These are phyloP conservation scores for Mongoloraphidia duomilia DNA, from an alignment of 2,888 invertebrate genomes.

Conservation along the genomic window DNA sequence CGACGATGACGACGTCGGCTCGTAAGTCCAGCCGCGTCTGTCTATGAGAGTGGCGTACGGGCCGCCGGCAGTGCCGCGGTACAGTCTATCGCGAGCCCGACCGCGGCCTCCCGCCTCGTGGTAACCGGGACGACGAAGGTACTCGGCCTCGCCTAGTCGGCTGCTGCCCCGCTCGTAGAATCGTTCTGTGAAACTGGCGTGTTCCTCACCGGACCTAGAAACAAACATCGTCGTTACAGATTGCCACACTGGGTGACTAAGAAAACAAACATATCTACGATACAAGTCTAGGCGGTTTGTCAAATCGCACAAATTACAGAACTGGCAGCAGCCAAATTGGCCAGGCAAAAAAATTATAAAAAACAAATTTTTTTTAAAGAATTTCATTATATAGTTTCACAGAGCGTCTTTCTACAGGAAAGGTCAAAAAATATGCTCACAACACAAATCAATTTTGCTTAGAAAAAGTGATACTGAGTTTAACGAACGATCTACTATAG, in stretches of 20 bases:
- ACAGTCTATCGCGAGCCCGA: slow-evolving; percentile 30
- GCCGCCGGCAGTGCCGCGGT: slow-evolving; percentile 20
- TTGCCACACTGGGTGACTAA: neutral
- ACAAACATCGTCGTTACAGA: neutral
- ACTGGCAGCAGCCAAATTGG: too few species aligned
- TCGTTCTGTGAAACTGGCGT: slow-evolving; percentile 33
- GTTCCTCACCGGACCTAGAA: slow-evolving; percentile 36
- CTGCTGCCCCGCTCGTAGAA: slow-evolving; percentile 35
- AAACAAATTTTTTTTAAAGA: too few species aligned
- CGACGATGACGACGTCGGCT: neutral
- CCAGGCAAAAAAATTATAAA: too few species aligned
- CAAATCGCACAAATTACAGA: too few species aligned
- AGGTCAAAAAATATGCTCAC: too few species aligned
- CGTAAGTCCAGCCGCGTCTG: slow-evolving; percentile 10
- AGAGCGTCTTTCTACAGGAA: too few species aligned
- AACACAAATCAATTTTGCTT: too few species aligned
- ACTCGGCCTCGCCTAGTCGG: slow-evolving; percentile 15
- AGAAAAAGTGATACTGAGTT: too few species aligned
- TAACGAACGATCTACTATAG: too few species aligned
- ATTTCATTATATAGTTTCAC: too few species aligned
- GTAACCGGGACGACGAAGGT: slow-evolving; percentile 29
- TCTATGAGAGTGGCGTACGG: slow-evolving; percentile 10
- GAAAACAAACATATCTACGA: too few species aligned
- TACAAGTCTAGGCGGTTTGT: too few species aligned
- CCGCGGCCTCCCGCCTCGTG: slow-evolving; percentile 29